Evolutionary conservation across 2,797 vertebrate species (phyloP).

Genomic region (Tokudaia tokunoshimensis): DNA sequence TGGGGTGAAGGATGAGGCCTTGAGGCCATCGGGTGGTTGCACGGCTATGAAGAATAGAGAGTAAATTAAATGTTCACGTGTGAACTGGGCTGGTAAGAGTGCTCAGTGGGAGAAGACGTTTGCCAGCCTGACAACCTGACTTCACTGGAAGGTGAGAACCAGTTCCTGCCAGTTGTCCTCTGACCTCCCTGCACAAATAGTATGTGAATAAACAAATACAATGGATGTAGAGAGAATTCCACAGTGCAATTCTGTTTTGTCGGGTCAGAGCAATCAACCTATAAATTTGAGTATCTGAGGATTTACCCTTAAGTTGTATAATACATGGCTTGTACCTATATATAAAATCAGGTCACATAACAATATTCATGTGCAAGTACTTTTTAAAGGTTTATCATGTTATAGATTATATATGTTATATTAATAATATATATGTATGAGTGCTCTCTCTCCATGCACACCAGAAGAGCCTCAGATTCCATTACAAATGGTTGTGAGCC

Average conservation of each 20-base stretch:
- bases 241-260: background rate
- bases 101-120: background rate
- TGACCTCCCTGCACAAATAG: background rate
- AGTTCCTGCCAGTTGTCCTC: background rate
- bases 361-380: background rate
- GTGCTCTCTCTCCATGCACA: background rate
- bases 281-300: background rate
- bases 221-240: background rate
- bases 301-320: background rate
- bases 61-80: background rate
- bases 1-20: background rate
- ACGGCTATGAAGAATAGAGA: background rate
- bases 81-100: background rate
- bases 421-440: background rate
- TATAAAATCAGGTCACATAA: background rate
- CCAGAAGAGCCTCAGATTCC: background rate
- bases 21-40: background rate
- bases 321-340: background rate
- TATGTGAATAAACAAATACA: background rate
- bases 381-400: background rate
- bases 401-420: too few relatives aligned
- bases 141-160: background rate
- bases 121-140: background rate
- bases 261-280: background rate
- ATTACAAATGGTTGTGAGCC: background rate